phyloP scores from a whole-genome alignment of 2,888 invertebrate species.

The Ptycholaimellus sp. region DNA sequence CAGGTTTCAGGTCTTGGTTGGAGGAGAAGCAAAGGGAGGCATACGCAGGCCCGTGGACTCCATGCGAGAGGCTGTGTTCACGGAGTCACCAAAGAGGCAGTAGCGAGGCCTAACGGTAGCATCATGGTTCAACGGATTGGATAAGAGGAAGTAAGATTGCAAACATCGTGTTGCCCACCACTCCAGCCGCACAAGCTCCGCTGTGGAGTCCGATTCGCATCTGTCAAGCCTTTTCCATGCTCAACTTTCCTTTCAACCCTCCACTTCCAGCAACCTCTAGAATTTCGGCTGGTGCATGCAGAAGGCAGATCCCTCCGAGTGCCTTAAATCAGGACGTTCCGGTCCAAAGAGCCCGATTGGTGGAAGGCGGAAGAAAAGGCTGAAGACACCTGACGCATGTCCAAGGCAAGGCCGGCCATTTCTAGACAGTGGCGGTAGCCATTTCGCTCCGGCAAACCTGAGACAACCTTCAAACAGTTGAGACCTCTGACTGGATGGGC shows the following conservation, averaged over 20 bases:
- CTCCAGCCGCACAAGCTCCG: constrained; percentile 21
- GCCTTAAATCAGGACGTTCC: too few species aligned
- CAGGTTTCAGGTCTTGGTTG: too few species aligned
- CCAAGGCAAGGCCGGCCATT: constrained; percentile 21
- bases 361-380: too few species aligned
- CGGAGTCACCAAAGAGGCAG: constrained; percentile 21
- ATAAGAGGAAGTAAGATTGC: background rate
- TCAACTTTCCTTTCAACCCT: too few species aligned
- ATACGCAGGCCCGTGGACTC: constrained; percentile 21
- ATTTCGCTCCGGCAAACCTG: constrained; percentile 21
- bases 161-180: constrained; percentile 13
- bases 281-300: too few species aligned
- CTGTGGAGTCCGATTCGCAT: constrained; percentile 23
- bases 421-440: constrained; percentile 20
- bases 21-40: too few species aligned
- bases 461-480: constrained; percentile 25
- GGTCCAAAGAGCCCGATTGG: too few species aligned
- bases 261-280: too few species aligned
- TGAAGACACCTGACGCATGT: constrained; percentile 22
- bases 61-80: constrained; percentile 22
- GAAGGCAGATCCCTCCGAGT: too few species aligned
- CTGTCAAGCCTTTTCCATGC: too few species aligned
- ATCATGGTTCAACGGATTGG: background rate
- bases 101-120: constrained; percentile 13
- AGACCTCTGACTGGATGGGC: too few species aligned